Conservation (phyloP, 2,113 vertebrate genomes). For the Synchiropus splendidus region DNA sequence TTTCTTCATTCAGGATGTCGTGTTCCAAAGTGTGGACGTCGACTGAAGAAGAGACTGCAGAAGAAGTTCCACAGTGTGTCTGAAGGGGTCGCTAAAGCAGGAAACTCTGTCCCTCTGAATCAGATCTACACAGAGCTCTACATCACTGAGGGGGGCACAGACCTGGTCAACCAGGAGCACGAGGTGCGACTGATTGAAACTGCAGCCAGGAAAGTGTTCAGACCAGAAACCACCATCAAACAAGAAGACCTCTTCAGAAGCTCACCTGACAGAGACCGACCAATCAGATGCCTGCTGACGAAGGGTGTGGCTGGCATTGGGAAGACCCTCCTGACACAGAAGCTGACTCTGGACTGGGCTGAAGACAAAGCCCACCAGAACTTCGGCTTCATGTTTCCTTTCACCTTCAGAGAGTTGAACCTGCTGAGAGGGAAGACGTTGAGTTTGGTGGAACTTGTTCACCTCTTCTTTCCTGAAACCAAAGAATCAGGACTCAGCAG, state of each 20-base stretch:
- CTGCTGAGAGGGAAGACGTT: background rate
- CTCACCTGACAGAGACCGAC: background rate
- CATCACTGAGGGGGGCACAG: background rate
- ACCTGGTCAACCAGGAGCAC: background rate
- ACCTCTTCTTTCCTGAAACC: background rate
- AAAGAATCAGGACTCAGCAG: background rate
- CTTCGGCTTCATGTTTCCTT: background rate
- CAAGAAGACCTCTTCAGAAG: background rate
- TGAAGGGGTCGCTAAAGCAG: too few relatives aligned
- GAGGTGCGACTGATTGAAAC: slow-evolving; percentile 1
- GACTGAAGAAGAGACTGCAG: too few relatives aligned
- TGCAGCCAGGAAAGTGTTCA: too few relatives aligned
- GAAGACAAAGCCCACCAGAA: background rate
- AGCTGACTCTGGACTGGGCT: slow-evolving; percentile 3
- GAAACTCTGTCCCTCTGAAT: background rate
- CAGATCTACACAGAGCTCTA: slow-evolving; percentile 1
- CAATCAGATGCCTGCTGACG: background rate
- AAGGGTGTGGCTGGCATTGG: background rate
- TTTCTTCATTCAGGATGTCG: too few relatives aligned
- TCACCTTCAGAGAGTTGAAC: slow-evolving; percentile 5
- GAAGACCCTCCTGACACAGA: slow-evolving; percentile 1
- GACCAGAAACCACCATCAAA: background rate
- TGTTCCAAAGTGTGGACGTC: too few relatives aligned
- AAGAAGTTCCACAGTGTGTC: too few relatives aligned
- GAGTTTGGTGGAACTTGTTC: background rate